Evolutionary conservation across 2,888 invertebrate species (phyloP), one percentile per base, ranked within the genome.

Genomic region (Parnassius mnemosyne): DNA sequence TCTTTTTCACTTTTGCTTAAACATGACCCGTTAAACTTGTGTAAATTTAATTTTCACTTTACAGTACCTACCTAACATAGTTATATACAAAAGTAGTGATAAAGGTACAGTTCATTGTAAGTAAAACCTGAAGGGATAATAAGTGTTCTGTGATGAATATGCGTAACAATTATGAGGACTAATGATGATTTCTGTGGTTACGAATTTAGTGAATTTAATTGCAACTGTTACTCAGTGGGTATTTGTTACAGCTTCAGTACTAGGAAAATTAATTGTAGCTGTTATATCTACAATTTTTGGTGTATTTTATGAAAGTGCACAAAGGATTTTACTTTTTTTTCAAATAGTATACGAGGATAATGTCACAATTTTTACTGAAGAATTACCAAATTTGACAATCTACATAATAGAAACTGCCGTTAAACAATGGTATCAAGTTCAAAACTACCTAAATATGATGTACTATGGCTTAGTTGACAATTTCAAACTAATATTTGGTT

Each of bases 261-360:
- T 79, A 47, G 90, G 90, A 68, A 78, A 84, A 76, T 47, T 89
- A 57, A 90, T 90, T 66, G 81, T 89, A 57, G 68, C 81, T 53
- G 58, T 76, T 49, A 41, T 81, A 67, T 66, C 80, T 57, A 79
- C 79, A 71, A 69, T 81, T 53, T 72, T 72, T 34, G 72, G 76
- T 59, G 41, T 77, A 58, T 13, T 84, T 57, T 57, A 71, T 43
- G 75, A 72, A 65, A 70, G 77, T 59, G 60, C 81, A 11, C 64
- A 71, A 64, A 80, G 66, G 66, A 55, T 87, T 12, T n/a, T 73
- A 44, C 55, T 76, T 43, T 89, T 90, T 72, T 77, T 89, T 63
- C 78, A 83, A 76, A 87, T 91, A 65, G 77, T 90, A 10, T 90
- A 90, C 65, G 90, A 91, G 79, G 91, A 91, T 67, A 91, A 91